Conservation (phyloP, 2,113 vertebrate species). For the Pomatorhinus ruficollis region DNA sequence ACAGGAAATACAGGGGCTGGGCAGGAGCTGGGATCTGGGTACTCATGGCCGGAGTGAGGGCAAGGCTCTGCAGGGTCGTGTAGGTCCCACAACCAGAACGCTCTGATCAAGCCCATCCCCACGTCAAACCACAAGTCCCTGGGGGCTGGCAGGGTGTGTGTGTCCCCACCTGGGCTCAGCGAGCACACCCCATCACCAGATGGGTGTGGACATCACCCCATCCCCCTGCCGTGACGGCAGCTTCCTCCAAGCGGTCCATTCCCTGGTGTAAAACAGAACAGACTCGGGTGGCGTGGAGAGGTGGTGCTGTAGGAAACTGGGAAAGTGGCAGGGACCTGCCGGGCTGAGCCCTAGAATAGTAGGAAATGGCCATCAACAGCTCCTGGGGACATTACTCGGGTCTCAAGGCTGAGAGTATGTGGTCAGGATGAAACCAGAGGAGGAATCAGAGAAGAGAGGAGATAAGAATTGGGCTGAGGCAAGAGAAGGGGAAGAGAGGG, state of each 20-base stretch:
- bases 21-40: neutral
- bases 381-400: fast-evolving
- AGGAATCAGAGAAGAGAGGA: neutral
- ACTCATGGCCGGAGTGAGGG: neutral
- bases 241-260: neutral
- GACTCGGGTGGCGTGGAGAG: fast-evolving
- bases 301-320: neutral
- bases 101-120: neutral
- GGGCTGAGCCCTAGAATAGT: neutral
- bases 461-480: neutral
- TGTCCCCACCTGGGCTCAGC: neutral
- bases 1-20: neutral
- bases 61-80: neutral
- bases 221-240: fast-evolving
- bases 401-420: fast-evolving
- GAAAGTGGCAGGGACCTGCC: neutral
- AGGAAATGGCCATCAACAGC: neutral
- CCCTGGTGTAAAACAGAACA: neutral
- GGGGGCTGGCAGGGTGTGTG: neutral
- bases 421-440: neutral
- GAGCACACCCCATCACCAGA: fast-evolving
- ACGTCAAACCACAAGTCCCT: fast-evolving
- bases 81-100: neutral
- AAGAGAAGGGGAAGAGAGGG: neutral
- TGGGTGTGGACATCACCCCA: neutral